Percentiles rank a stretch among this genome's conserved stretches.
phyloP scores from a whole-genome alignment of 2,113 vertebrate genomes.

The Ciconia maguari region DNA sequence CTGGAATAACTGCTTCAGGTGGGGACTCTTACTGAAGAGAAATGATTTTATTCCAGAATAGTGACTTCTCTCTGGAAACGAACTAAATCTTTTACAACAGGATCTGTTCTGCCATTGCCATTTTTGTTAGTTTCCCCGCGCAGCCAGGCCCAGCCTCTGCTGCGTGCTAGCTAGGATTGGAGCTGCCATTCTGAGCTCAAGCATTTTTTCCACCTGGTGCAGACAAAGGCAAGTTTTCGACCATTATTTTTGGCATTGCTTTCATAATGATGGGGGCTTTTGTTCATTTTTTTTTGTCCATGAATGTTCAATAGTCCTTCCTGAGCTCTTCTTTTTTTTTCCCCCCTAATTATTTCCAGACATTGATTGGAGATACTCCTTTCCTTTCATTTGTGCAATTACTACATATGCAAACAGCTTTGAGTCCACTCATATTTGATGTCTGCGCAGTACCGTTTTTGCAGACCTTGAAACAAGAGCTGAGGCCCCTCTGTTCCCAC shows the following conservation, averaged over 20 bases:
- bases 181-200: not conserved
- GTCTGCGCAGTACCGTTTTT: not conserved
- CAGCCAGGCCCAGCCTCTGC: not conserved
- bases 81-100: not conserved
- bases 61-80: not conserved
- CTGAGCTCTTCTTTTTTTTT: not conserved
- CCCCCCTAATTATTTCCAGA: not conserved
- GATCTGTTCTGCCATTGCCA: not conserved
- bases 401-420: not conserved
- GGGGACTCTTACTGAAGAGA: not conserved
- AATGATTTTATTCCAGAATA: not conserved
- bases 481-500: not conserved
- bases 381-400: not conserved
- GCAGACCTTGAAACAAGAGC: not conserved
- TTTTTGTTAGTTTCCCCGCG: not conserved
- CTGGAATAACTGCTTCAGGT: not conserved
- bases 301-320: not conserved
- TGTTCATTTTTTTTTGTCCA: not conserved
- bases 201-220: not conserved
- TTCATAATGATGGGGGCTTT: not conserved
- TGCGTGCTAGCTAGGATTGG: accelerated
- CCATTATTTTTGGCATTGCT: not conserved
- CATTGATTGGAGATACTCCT: not conserved
- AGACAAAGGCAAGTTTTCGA: not conserved
- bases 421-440: not conserved